These are phyloP conservation scores for Oxygymnocypris stewartii DNA, from an alignment of 2,113 vertebrate species.

Conservation along the genomic window DNA sequence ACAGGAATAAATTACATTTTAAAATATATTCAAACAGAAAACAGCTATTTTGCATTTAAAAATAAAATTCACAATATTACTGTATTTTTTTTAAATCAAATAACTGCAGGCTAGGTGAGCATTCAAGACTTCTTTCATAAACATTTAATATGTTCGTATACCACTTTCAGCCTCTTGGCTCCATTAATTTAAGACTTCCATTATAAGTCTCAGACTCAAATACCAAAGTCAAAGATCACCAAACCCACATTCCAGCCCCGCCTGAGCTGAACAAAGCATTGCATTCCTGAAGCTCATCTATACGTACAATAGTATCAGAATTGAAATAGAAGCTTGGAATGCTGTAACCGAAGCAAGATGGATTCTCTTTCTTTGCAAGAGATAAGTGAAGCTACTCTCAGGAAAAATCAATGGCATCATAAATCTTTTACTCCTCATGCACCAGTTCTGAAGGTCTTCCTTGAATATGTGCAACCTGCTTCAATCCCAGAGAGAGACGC, in stretches of 20 bases:
- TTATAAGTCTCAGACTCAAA: conserved; percentile 43
- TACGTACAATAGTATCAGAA: conserved; percentile 25
- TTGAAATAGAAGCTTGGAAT: conserved; percentile 33
- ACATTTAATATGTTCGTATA: background rate
- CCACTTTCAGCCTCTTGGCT: conserved; percentile 10
- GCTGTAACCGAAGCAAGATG: conserved; percentile 20
- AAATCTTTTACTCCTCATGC: conserved; percentile 24
- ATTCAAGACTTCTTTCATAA: background rate
- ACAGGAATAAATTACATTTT: too few relatives aligned
- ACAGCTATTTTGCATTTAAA: too few relatives aligned
- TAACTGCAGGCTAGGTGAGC: background rate
- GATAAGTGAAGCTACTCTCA: conserved; percentile 23
- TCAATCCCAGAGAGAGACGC: background rate
- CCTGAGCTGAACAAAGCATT: conserved; percentile 47
- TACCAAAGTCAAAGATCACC: conserved; percentile 49
- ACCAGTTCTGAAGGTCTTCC: conserved; percentile 23
- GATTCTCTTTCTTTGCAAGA: background rate
- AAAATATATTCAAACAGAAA: too few relatives aligned
- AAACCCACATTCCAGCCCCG: conserved; percentile 48
- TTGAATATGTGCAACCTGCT: conserved; percentile 4
- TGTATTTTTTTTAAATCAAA: too few relatives aligned
- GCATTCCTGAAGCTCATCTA: conserved; percentile 37
- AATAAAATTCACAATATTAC: too few relatives aligned
- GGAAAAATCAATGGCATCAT: conserved; percentile 39
- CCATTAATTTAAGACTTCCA: background rate